Percentiles rank a stretch among this genome's conserved stretches.
Conservation (phyloP, 2,113 vertebrate species). For the Quiscalus mexicanus region DNA sequence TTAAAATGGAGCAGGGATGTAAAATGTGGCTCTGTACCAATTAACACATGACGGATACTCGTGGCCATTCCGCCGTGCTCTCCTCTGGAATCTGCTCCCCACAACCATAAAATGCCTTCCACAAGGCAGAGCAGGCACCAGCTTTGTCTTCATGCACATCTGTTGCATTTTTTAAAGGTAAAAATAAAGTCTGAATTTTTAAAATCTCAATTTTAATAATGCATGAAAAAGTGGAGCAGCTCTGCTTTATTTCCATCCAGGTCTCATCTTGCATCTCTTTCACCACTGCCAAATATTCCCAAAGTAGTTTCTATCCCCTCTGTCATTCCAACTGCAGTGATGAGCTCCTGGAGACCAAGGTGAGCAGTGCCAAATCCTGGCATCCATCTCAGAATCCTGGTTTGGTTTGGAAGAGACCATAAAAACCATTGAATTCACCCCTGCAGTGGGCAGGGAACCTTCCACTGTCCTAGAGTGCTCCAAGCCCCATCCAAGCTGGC, state of each 20-base stretch:
- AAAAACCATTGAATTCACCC: background rate
- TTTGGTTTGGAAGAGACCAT: background rate
- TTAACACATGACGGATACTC: slow-evolving; percentile 25
- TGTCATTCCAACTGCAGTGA: fast-evolving
- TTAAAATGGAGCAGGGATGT: slow-evolving; percentile 4
- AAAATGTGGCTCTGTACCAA: background rate
- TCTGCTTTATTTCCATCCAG: slow-evolving; percentile 1
- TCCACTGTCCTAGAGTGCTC: fast-evolving
- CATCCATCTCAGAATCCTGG: background rate
- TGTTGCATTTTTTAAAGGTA: slow-evolving; percentile 55
- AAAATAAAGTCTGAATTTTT: slow-evolving; percentile 58
- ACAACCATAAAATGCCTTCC: background rate
- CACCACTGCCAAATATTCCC: background rate
- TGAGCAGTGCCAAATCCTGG: background rate
- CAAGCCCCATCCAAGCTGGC: fast-evolving
- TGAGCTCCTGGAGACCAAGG: background rate
- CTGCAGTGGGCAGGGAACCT: background rate
- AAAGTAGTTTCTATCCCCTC: background rate
- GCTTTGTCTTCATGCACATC: slow-evolving; percentile 13
- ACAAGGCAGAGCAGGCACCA: background rate
- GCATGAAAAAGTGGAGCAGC: background rate
- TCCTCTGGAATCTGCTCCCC: background rate
- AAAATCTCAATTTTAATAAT: slow-evolving; percentile 51
- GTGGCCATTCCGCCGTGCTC: background rate
- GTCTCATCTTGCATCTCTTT: background rate